Evolutionary conservation across 2,113 vertebrate species (phyloP).

Genomic region (Panthera tigris): DNA sequence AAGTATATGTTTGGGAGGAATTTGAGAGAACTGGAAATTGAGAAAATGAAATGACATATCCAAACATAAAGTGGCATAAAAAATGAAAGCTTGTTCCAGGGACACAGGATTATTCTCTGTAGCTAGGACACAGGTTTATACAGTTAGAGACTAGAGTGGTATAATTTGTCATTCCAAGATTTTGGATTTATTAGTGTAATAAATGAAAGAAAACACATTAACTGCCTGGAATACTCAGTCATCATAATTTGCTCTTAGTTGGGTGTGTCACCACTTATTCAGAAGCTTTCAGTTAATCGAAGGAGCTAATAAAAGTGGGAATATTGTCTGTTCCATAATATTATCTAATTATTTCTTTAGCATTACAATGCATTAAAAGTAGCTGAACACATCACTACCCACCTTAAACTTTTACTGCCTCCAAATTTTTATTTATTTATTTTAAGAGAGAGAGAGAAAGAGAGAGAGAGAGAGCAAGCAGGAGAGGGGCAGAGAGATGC

Average conservation of each 20-base stretch:
- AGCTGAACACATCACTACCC: not conserved
- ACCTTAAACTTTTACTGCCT: not conserved
- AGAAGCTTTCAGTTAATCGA: not conserved
- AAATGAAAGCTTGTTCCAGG: not conserved
- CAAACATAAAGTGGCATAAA: not conserved
- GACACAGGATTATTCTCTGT: not conserved
- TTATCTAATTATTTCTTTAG: not conserved
- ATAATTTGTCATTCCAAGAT: not conserved
- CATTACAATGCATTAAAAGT: not conserved
- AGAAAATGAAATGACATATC: not conserved
- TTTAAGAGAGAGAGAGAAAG: no score
- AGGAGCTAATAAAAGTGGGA: not conserved
- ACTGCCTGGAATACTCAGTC: not conserved
- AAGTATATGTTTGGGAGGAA: not conserved
- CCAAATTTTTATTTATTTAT: not conserved
- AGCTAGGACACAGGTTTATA: not conserved
- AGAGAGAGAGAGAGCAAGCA: no score
- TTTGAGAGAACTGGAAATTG: not conserved
- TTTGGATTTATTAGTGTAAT: not conserved
- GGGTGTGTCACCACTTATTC: not conserved
- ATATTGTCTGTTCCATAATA: not conserved
- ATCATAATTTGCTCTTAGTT: not conserved
- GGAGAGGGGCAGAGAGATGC: no score
- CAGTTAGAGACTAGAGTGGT: not conserved
- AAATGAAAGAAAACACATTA: not conserved